These are phyloP conservation scores for Leptoteleia sp. DNA, from an alignment of 1,140 invertebrate species.

Conservation along the genomic window DNA sequence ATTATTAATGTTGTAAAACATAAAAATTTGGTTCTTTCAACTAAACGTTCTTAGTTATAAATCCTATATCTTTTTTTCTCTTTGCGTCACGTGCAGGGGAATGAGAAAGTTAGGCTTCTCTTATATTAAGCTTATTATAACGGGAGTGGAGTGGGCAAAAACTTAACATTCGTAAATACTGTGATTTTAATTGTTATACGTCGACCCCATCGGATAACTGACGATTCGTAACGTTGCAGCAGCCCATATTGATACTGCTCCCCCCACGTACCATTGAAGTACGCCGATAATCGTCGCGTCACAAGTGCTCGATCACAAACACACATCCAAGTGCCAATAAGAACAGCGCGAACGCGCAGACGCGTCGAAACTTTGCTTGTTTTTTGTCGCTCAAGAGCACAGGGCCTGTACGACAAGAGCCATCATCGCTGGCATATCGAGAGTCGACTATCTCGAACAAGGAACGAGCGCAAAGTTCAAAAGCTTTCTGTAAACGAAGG, in stretches of 20 bases:
- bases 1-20: no score
- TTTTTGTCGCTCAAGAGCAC: slow-evolving; percentile 47
- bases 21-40: no score
- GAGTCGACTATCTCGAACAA: slow-evolving; percentile 55
- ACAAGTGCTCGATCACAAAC: slow-evolving; percentile 55
- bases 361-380: slow-evolving; percentile 61
- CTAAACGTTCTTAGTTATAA: no score
- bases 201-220: slow-evolving; percentile 29
- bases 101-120: no score
- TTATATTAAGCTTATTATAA: no score
- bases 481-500: slow-evolving; percentile 62
- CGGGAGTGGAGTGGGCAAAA: no score
- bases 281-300: slow-evolving; percentile 51
- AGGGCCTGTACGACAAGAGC: slow-evolving; percentile 44
- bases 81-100: no score
- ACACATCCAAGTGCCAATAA: slow-evolving; percentile 57
- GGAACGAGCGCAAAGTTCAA: slow-evolving; percentile 58
- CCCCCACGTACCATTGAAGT: slow-evolving; percentile 27
- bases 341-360: slow-evolving; percentile 55
- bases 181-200: slow-evolving; percentile 20
- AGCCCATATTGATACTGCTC: slow-evolving; percentile 48
- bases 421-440: slow-evolving; percentile 48
- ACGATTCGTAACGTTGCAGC: slow-evolving; percentile 26
- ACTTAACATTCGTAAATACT: no score
- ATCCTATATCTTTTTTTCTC: no score